phyloP scores from a whole-genome alignment of 2,888 invertebrate genomes.

The Periphyllus acericola region DNA sequence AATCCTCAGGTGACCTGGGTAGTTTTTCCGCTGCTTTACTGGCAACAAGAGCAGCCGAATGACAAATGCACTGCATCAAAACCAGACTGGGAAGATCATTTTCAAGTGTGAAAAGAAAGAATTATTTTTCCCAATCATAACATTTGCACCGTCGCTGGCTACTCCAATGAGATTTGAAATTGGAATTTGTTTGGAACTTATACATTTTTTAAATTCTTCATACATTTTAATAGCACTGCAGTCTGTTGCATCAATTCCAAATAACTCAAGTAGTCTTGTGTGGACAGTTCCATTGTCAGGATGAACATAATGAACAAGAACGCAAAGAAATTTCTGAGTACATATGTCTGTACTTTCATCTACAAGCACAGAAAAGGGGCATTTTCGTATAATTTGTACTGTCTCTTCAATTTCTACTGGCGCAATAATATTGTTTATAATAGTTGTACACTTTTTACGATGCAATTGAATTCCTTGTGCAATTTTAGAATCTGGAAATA shows the following conservation, averaged over 20 bases:
- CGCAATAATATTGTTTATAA: slow-evolving; percentile 34
- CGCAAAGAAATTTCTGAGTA: slow-evolving; percentile 22
- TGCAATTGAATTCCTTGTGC: slow-evolving; percentile 55
- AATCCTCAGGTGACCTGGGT: background rate
- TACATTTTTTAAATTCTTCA: slow-evolving; percentile 6
- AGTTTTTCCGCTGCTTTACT: background rate
- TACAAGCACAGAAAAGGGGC: slow-evolving; percentile 20
- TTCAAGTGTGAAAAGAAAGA: slow-evolving; percentile 6
- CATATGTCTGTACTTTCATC: slow-evolving; percentile 36
- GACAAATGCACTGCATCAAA: background rate
- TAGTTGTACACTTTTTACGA: slow-evolving; percentile 31
- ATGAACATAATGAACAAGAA: slow-evolving; percentile 19
- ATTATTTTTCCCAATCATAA: background rate
- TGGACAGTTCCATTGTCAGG: background rate
- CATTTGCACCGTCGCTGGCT: background rate
- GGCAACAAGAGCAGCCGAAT: background rate
- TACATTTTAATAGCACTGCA: slow-evolving; percentile 5
- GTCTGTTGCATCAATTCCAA: background rate
- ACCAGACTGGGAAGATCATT: background rate
- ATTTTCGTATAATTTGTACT: background rate
- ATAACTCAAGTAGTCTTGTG: background rate
- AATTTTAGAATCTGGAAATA: slow-evolving; percentile 63
- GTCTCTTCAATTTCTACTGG: background rate
- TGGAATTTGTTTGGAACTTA: slow-evolving; percentile 19
- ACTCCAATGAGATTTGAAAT: background rate